Evolutionary conservation across 2,797 vertebrate species (phyloP), one percentile per base, ranked within the genome.

Genomic region (Cyprinella venusta): DNA sequence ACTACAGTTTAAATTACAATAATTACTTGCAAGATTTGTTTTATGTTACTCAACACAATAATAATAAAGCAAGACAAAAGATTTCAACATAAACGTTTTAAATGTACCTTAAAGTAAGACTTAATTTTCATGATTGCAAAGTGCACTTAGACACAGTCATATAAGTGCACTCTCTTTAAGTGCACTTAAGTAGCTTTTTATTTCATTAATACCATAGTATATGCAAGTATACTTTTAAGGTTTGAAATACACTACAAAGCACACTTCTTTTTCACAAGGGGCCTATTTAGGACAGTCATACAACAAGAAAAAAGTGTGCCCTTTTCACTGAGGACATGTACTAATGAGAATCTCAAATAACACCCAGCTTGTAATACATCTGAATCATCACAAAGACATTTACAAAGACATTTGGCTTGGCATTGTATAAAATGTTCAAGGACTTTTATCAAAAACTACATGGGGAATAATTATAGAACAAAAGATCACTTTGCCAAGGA

Each of bases 261-360:
- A 15, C 9, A 74, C 42, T 18, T 72, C 12, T 15, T 33, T 54
- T 74, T 12, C 48, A 36, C 70, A 13, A 21, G 9, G 18, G 48
- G 6, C 50, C 30, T 36, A n/a, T 74, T 74, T 80, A 45, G 79
- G 52, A 80, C 24, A 70, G 54, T 40, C 67, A n/a, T 56, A 24
- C 38, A 71, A 38, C 79, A 61, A 54, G 8, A 48, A 18, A 33
- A 52, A 69, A 40, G 9, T 19, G 38, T 56, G 36, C 15, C 48
- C 15, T 69, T 79, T 67, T 54, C 33, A 79, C n/a, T 12, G 50
- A 70, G 36, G 40, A 70, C n/a, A 79, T 67, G n/a, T 59, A 26
- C 21, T 80, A 48, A 4, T 71, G 40, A 61, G 12, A 21, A 21
- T 21, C n/a, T 69, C 9, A 56, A 26, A 56, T 79, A 79, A 19